A percentile compares a stretch with the other conserved stretches of the same genome.
Conservation (phyloP, 2,113 vertebrate genomes). For the Crotalus helleri region DNA sequence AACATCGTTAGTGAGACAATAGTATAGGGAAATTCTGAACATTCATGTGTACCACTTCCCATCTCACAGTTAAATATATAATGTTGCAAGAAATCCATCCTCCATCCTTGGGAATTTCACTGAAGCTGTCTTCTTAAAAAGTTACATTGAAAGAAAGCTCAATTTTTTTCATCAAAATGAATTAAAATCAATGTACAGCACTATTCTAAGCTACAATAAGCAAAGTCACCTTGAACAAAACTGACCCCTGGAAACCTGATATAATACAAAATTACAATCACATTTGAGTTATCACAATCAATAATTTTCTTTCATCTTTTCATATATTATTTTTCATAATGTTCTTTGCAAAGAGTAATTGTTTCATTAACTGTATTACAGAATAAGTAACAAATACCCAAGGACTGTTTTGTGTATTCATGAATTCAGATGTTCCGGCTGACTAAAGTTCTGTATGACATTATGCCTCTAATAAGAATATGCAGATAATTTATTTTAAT, state of each 20-base stretch:
- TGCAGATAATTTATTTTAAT: constrained; percentile 17
- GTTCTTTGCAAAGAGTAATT: constrained; percentile 26
- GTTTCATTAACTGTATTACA: constrained; percentile 11
- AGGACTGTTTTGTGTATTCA: constrained; percentile 19
- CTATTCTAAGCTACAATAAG: neutral
- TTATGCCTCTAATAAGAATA: constrained; percentile 39
- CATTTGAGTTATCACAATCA: neutral
- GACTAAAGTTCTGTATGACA: constrained; percentile 35
- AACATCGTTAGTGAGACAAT: neutral
- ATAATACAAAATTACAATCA: constrained; percentile 3
- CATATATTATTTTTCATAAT: neutral
- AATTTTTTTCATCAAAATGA: neutral
- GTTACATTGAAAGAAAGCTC: neutral
- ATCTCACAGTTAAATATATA: neutral
- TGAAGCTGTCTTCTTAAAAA: neutral
- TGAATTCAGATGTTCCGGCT: constrained; percentile 49
- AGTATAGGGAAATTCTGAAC: neutral
- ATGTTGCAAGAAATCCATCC: neutral
- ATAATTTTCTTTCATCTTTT: constrained; percentile 17
- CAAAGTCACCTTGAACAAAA: neutral
- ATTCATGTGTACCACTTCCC: neutral
- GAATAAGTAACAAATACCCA: constrained; percentile 40
- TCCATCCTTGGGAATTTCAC: neutral
- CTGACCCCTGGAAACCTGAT: neutral
- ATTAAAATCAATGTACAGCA: neutral